Percentiles rank a stretch among this genome's conserved stretches.
phyloP scores from a whole-genome alignment of 2,888 invertebrate genomes.

The Harpagoxenus sublaevis region DNA sequence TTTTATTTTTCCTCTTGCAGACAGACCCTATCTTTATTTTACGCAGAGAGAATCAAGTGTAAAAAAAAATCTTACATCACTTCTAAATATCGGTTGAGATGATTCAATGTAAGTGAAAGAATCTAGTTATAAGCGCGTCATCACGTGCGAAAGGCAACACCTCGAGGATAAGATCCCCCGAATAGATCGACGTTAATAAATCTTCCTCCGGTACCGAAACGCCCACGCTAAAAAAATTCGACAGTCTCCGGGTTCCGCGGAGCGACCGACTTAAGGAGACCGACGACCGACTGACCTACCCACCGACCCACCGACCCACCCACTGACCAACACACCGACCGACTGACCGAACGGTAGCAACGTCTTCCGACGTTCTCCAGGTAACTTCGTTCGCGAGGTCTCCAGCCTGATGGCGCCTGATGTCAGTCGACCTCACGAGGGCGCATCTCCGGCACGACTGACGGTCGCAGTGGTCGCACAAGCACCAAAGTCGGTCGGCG shows the following conservation, averaged over 20 bases:
- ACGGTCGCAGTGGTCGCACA: constrained; percentile 75
- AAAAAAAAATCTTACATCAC: constrained; percentile 28
- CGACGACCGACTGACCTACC: constrained; percentile 24
- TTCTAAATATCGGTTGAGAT: background rate
- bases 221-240: constrained; percentile 31
- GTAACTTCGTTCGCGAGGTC: constrained; percentile 38
- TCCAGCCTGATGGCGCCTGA: constrained; percentile 68
- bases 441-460: constrained; percentile 84
- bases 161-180: background rate
- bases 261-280: background rate
- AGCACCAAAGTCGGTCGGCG: constrained; percentile 65
- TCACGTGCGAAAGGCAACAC: constrained; percentile 32
- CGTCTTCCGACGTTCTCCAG: constrained; percentile 56
- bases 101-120: constrained; percentile 11
- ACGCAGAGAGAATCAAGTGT: background rate
- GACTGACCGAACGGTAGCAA: constrained; percentile 53
- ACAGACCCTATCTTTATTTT: background rate
- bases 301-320: constrained; percentile 45
- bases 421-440: constrained; percentile 79
- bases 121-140: constrained; percentile 9
- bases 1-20: background rate
- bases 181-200: constrained; percentile 38
- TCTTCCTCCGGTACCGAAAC: background rate
- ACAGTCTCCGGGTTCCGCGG: background rate
- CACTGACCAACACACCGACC: constrained; percentile 41